phyloP scores from a whole-genome alignment of 1,140 invertebrate genomes.

The Aphaenogaster floridana region DNA sequence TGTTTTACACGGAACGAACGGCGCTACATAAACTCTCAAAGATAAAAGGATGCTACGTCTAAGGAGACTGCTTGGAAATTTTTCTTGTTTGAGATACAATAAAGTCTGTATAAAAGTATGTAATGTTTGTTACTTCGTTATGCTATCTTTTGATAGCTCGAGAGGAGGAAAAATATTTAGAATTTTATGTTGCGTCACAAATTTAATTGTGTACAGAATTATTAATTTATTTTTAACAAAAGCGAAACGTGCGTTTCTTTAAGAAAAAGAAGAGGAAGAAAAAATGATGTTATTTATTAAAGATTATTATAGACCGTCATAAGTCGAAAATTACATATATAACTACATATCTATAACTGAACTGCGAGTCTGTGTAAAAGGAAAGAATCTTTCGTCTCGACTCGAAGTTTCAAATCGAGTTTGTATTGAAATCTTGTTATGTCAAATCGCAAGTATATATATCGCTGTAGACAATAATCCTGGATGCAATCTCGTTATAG shows the following conservation, averaged over 20 bases:
- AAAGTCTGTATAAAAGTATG: not conserved
- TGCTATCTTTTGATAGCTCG: not conserved
- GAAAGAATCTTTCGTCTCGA: not conserved
- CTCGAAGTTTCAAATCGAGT: slow-evolving; percentile 22
- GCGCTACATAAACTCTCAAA: not conserved
- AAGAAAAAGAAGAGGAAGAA: not conserved
- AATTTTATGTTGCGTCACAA: not conserved
- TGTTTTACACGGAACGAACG: slow-evolving; percentile 16
- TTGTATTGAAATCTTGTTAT: slow-evolving; percentile 47
- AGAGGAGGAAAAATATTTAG: not conserved
- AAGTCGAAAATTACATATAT: slow-evolving; percentile 8
- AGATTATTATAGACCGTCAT: not conserved
- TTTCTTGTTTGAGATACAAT: slow-evolving; percentile 2
- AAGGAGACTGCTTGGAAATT: slow-evolving; percentile 1
- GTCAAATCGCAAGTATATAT: slow-evolving; percentile 10
- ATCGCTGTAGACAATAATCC: slow-evolving; percentile 19
- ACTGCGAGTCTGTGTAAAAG: not conserved
- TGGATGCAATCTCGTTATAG: slow-evolving; percentile 18
- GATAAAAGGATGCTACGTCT: slow-evolving; percentile 12
- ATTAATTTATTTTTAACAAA: slow-evolving; percentile 3
- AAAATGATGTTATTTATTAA: not conserved
- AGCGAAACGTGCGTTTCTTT: not conserved
- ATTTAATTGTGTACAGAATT: slow-evolving; percentile 16
- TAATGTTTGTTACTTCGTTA: not conserved
- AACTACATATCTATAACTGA: not conserved